These are phyloP conservation scores for Pseudochirops corinnae DNA, from an alignment of 2,797 vertebrate species.

Conservation along the genomic window DNA sequence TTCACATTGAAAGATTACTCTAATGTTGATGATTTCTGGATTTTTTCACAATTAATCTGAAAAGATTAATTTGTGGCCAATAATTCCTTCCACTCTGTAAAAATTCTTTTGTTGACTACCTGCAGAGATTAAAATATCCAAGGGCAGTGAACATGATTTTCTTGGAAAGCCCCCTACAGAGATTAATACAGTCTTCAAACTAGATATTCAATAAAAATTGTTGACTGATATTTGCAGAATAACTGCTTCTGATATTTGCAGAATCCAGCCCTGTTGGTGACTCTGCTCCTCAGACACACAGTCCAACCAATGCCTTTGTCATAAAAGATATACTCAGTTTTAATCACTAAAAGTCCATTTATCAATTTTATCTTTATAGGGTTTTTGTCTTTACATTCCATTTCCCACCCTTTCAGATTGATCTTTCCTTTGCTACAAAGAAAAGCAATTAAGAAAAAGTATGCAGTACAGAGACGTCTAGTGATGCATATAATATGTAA, in stretches of 20 bases:
- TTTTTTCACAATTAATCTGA: neutral
- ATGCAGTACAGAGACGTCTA: neutral
- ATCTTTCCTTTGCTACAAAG: neutral
- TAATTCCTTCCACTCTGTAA: neutral
- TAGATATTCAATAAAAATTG: neutral
- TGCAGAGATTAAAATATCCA: slow-evolving; percentile 24
- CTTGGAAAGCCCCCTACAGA: neutral
- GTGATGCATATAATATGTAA: too few species aligned
- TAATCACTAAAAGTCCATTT: neutral
- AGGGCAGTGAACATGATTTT: neutral
- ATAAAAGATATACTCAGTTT: neutral
- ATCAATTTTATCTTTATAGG: neutral
- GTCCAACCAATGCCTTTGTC: neutral
- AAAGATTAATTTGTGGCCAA: neutral
- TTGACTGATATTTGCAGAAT: neutral
- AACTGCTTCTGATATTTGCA: neutral
- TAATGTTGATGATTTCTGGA: neutral
- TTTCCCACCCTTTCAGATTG: neutral
- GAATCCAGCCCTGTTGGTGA: neutral
- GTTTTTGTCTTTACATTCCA: neutral
- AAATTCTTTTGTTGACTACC: neutral
- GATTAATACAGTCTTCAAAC: neutral
- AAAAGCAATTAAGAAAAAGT: neutral
- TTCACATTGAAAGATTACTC: neutral
- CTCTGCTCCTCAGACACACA: neutral